A percentile compares a stretch with the other conserved stretches of the same genome.
Evolutionary conservation across 2,888 invertebrate species (phyloP).

Genomic region (Dorcus parallelipipedus): DNA sequence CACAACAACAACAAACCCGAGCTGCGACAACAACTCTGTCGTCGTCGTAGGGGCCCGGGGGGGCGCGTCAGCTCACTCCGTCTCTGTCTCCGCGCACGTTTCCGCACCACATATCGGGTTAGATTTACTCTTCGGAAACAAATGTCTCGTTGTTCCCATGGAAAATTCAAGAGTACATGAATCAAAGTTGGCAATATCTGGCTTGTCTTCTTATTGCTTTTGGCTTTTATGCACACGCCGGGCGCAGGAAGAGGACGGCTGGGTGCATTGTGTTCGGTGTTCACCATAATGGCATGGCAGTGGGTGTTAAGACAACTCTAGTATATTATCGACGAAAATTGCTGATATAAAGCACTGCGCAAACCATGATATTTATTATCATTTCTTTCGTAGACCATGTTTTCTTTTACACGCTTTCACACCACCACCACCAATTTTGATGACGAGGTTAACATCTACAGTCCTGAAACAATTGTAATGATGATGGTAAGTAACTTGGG

Average conservation of each 20-base stretch:
- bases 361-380: background rate
- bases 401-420: too few species aligned
- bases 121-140: background rate
- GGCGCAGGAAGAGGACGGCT: background rate
- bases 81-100: too few species aligned
- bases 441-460: too few species aligned
- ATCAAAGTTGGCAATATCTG: slow-evolving; percentile 2
- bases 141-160: background rate
- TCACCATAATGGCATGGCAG: background rate
- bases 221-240: background rate
- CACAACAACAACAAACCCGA: slow-evolving; percentile 5
- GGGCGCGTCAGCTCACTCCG: too few species aligned
- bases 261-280: background rate
- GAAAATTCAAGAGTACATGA: slow-evolving; percentile 1
- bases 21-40: too few species aligned
- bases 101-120: too few species aligned
- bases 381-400: background rate
- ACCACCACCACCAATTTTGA: too few species aligned
- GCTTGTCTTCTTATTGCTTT: background rate
- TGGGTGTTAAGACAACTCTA: slow-evolving; percentile 1
- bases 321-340: slow-evolving; percentile 1
- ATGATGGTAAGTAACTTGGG: too few species aligned
- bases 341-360: slow-evolving; percentile 1
- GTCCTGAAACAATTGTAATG: too few species aligned
- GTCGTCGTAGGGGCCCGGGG: too few species aligned